Evolutionary conservation across 2,888 invertebrate species (phyloP).

Genomic region (Cheilosia soror): DNA sequence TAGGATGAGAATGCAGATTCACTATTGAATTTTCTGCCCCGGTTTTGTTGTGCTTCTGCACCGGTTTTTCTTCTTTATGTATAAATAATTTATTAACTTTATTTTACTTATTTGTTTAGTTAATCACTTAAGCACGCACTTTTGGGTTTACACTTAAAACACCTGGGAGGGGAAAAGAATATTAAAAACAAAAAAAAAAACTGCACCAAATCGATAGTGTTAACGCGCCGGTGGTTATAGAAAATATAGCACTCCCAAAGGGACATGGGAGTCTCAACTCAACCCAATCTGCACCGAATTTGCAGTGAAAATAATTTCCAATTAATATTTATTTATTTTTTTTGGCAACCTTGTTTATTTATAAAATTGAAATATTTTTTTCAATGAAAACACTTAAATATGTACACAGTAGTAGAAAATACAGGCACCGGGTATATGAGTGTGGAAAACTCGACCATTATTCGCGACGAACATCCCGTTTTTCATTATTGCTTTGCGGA

Average conservation of each 20-base stretch:
- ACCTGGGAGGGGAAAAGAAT: constrained; percentile 7
- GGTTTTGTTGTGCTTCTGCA: constrained; percentile 29
- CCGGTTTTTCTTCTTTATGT: constrained; percentile 16
- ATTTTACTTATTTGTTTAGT: constrained; percentile 3
- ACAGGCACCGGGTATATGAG: constrained; percentile 4
- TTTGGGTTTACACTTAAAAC: constrained; percentile 8
- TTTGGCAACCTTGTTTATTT: constrained; percentile 1
- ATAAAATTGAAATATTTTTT: constrained; percentile 12
- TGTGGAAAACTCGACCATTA: constrained; percentile 40
- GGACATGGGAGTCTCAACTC: too few relatives aligned
- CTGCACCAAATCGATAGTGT: constrained; percentile 68
- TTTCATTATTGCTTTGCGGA: constrained; percentile 45
- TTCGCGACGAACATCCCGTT: constrained; percentile 53
- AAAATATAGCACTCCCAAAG: constrained; percentile 26
- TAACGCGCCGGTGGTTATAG: constrained; percentile 8
- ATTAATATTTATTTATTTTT: neutral
- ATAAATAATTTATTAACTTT: neutral
- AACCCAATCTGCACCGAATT: constrained; percentile 20
- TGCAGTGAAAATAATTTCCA: constrained; percentile 17
- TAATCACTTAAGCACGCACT: constrained; percentile 1
- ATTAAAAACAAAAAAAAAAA: constrained; percentile 17
- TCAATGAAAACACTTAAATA: neutral
- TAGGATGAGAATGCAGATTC: neutral
- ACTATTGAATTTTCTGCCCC: constrained; percentile 28
- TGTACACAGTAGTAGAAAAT: constrained; percentile 14